Conservation (phyloP, 2,797 vertebrate species). For the Lemur catta region DNA sequence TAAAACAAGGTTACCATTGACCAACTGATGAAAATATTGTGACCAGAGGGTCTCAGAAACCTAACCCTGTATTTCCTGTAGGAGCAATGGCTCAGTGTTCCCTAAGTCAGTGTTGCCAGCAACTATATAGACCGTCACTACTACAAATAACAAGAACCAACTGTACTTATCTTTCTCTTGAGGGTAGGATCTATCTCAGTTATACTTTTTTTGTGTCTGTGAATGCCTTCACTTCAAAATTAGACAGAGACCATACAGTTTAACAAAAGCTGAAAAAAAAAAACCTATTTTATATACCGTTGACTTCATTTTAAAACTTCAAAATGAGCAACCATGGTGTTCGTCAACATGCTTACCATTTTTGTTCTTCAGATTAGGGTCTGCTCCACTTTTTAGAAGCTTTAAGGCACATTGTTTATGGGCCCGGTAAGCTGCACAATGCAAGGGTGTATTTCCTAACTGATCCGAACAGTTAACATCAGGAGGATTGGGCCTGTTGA, state of each 20-base stretch:
- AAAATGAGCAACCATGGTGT: not conserved
- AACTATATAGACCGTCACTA: not conserved
- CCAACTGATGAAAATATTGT: not conserved
- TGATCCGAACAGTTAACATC: constrained; percentile 92
- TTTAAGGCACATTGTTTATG: constrained; percentile 91
- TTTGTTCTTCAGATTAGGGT: constrained; percentile 88
- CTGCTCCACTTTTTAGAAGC: constrained; percentile 91
- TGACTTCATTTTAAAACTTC: not conserved
- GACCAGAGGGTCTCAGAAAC: not conserved
- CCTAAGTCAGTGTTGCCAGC: not conserved
- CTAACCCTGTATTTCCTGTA: not conserved
- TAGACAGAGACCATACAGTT: not conserved
- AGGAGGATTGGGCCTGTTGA: constrained; percentile 87
- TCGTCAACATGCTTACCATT: constrained; percentile 85
- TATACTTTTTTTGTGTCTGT: not conserved
- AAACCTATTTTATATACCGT: not conserved
- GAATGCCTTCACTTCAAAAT: constrained; percentile 13
- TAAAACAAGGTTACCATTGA: not conserved
- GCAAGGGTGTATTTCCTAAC: constrained; percentile 93
- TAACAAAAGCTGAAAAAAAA: constrained; percentile 19
- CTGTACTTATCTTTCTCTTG: not conserved
- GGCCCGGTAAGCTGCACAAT: constrained; percentile 93
- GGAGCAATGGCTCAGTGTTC: not conserved
- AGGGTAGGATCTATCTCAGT: not conserved
- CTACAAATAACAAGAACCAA: not conserved